Percentiles rank a stretch among this genome's conserved stretches.
These are phyloP conservation scores for Nudaria mundana DNA, from an alignment of 2,888 invertebrate genomes.

Conservation along the genomic window DNA sequence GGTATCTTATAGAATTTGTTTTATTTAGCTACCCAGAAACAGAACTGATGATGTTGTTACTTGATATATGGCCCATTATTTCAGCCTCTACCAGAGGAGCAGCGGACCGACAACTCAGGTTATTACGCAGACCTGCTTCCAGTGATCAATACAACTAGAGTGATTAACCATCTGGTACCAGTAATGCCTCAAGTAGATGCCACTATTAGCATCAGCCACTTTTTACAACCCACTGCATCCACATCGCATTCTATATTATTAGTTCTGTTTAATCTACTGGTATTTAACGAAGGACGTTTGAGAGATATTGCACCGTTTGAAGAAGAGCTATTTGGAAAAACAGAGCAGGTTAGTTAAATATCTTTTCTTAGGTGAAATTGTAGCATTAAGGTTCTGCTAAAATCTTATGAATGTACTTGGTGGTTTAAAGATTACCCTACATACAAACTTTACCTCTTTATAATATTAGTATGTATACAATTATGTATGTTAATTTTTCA, in stretches of 20 bases:
- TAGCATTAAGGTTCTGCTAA: not conserved
- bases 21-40: too few species aligned
- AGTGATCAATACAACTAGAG: slow-evolving; percentile 60
- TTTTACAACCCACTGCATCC: slow-evolving; percentile 53
- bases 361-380: not conserved
- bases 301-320: slow-evolving; percentile 54
- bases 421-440: too few species aligned
- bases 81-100: slow-evolving; percentile 47
- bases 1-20: too few species aligned
- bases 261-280: slow-evolving; percentile 54
- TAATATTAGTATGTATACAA: too few species aligned
- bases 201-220: slow-evolving; percentile 44
- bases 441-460: too few species aligned
- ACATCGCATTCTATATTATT: slow-evolving; percentile 53
- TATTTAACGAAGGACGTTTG: slow-evolving; percentile 51
- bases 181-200: slow-evolving; percentile 41
- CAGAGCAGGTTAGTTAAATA: slow-evolving; percentile 34
- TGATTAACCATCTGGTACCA: slow-evolving; percentile 52
- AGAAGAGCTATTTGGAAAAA: slow-evolving; percentile 49
- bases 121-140: slow-evolving; percentile 69
- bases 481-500: too few species aligned
- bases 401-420: too few species aligned
- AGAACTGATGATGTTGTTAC: too few species aligned
- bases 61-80: too few species aligned
- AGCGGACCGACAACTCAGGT: slow-evolving; percentile 48